Conservation (phyloP, 2,888 invertebrate species). For the Aleiodes leptofemur region DNA sequence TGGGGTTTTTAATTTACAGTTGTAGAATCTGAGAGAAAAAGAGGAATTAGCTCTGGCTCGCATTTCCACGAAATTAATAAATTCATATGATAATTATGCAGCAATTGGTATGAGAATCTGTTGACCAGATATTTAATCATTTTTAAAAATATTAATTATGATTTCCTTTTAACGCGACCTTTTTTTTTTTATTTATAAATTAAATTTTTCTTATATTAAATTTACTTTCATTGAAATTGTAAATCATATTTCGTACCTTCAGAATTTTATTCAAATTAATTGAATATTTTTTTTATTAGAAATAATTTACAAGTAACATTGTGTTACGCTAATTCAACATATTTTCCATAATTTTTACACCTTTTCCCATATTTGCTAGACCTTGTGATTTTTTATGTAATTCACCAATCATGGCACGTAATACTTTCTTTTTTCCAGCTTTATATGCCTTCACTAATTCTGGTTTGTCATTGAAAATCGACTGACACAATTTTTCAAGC, state of each 20-base stretch:
- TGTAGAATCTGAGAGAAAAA: not conserved
- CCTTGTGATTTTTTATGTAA: constrained; percentile 79
- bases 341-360: constrained; percentile 79
- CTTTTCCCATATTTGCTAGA: constrained; percentile 83
- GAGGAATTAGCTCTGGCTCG: constrained; percentile 8
- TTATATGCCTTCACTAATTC: constrained; percentile 82
- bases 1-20: not conserved
- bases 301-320: not conserved
- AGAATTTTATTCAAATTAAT: not conserved
- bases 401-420: constrained; percentile 81
- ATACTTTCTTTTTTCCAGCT: constrained; percentile 83
- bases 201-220: no score
- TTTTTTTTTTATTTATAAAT: no score
- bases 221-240: no score
- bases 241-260: not conserved
- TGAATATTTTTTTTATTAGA: not conserved
- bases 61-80: constrained; percentile 48
- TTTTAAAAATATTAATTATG: no score
- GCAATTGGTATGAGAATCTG: constrained; percentile 30
- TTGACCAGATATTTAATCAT: not conserved
- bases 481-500: constrained; percentile 80
- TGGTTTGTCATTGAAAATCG: constrained; percentile 81
- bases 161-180: no score
- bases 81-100: constrained; percentile 56
- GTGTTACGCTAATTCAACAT: constrained; percentile 73